Conservation (phyloP, 2,888 invertebrate genomes). For the Cecidostiba fungosa region DNA sequence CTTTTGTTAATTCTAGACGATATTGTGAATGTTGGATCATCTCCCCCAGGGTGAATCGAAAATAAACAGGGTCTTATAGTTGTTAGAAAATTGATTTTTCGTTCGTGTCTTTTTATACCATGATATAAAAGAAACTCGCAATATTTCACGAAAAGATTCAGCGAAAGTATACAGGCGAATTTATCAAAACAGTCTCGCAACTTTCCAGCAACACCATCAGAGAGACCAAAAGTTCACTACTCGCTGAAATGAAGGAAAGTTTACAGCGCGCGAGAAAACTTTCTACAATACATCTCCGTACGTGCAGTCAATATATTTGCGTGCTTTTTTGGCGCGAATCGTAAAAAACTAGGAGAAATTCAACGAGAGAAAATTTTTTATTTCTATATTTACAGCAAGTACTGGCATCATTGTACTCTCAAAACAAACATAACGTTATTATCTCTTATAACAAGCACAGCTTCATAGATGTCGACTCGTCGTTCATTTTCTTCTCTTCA, state of each 20-base stretch:
- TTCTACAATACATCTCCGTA: constrained; percentile 45
- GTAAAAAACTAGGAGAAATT: constrained; percentile 41
- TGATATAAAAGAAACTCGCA: background rate
- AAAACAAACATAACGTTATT: constrained; percentile 31
- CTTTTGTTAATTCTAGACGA: background rate
- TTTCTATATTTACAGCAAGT: constrained; percentile 60
- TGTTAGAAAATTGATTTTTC: background rate
- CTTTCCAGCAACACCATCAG: constrained; percentile 56
- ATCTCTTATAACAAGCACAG: constrained; percentile 29
- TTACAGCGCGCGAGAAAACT: constrained; percentile 45
- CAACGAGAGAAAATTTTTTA: constrained; percentile 51
- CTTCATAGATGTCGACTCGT: background rate
- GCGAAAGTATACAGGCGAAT: constrained; percentile 54
- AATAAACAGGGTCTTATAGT: constrained; percentile 53
- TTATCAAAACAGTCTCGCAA: constrained; percentile 30
- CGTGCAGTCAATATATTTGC: background rate
- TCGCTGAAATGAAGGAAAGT: constrained; percentile 48
- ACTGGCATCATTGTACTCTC: constrained; percentile 55
- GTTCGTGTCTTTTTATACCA: too few species aligned
- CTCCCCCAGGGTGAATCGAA: constrained; percentile 1
- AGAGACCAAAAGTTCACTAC: constrained; percentile 3
- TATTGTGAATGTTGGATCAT: constrained; percentile 21
- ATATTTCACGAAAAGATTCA: constrained; percentile 33
- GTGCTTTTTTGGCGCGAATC: constrained; percentile 34
- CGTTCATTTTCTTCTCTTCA: background rate